Conservation (phyloP, 2,888 invertebrate genomes). For the Apodemia zela region DNA sequence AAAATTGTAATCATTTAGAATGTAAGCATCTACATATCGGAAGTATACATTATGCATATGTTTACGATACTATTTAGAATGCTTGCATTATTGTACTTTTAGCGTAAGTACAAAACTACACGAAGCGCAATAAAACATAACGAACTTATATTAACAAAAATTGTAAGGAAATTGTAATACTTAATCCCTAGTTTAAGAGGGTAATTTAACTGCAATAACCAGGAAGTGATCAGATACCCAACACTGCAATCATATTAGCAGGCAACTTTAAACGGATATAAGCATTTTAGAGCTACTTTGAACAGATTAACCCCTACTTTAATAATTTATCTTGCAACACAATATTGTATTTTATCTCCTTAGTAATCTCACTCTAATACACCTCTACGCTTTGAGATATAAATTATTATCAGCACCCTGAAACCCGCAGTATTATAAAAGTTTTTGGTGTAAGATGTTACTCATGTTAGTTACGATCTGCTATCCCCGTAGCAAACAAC, state of each 20-base stretch:
- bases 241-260: constrained; percentile 30
- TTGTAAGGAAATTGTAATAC: constrained; percentile 3
- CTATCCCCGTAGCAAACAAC: no score
- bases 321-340: constrained; percentile 4
- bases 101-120: neutral
- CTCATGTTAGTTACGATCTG: no score
- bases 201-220: constrained; percentile 27
- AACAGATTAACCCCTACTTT: constrained; percentile 19
- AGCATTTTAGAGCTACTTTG: constrained; percentile 27
- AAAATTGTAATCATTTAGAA: no score
- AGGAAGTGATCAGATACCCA: constrained; percentile 26
- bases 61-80: neutral
- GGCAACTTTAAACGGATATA: constrained; percentile 31
- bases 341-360: neutral
- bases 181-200: constrained; percentile 23
- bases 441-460: no score
- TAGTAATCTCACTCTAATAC: no score
- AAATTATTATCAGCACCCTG: no score
- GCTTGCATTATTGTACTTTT: neutral
- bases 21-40: no score
- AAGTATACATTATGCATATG: neutral
- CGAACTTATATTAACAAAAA: neutral
- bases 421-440: no score
- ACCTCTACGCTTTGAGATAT: no score
- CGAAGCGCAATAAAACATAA: neutral